phyloP scores from a whole-genome alignment of 2,113 vertebrate species.

The Prietella phreatophila region DNA sequence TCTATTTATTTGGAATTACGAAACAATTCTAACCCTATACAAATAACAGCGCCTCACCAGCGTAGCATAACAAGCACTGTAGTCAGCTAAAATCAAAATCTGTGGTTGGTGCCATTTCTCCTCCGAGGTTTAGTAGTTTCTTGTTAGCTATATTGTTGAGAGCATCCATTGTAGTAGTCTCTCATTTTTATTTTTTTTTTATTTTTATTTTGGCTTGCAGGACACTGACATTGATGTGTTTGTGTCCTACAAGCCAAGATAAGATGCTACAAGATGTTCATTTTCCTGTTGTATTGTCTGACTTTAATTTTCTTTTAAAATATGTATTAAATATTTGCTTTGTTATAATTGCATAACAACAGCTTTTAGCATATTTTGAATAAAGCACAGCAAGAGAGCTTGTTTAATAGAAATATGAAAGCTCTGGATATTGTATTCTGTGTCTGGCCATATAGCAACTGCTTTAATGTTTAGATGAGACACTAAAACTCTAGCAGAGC shows the following conservation, averaged over 20 bases:
- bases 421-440: constrained; percentile 7
- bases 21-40: too few relatives aligned
- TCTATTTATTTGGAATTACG: too few relatives aligned
- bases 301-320: background rate
- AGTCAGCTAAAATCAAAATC: background rate
- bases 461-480: background rate
- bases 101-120: constrained; percentile 49
- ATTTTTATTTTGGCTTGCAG: background rate
- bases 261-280: background rate
- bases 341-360: constrained; percentile 2
- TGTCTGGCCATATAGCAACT: background rate
- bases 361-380: background rate
- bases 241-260: background rate
- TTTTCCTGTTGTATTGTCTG: constrained; percentile 13
- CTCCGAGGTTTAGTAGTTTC: constrained; percentile 38
- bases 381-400: background rate
- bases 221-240: background rate
- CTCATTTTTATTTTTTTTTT: background rate
- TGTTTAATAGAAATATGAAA: background rate
- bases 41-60: too few relatives aligned
- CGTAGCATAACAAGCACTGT: background rate
- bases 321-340: background rate
- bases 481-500: background rate
- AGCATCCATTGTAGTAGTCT: background rate
- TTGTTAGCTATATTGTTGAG: constrained; percentile 8